Percentiles rank a stretch among this genome's conserved stretches.
phyloP scores from a whole-genome alignment of 2,797 vertebrate genomes.

The Pantherophis alleghaniensis region DNA sequence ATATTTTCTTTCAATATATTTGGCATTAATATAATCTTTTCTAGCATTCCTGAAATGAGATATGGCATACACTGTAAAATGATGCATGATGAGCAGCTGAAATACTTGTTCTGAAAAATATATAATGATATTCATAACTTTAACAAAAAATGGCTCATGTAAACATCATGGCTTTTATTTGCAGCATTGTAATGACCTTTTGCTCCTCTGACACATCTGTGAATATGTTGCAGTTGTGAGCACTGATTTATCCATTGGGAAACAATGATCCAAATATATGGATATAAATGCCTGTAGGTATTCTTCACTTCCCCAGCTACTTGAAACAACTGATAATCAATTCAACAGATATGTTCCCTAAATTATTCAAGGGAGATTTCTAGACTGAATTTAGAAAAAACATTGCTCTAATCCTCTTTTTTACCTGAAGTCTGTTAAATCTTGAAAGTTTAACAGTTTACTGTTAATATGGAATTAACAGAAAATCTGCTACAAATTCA shows the following conservation, averaged over 20 bases:
- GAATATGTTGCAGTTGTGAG: neutral
- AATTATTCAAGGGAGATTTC: neutral
- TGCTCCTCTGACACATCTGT: conserved; percentile 25
- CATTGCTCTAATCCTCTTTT: neutral
- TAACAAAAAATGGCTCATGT: neutral
- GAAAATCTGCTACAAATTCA: conserved; percentile 16
- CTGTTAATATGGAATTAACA: conserved; percentile 8
- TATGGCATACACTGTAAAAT: neutral
- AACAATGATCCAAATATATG: neutral
- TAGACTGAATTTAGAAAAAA: neutral
- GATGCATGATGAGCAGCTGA: conserved; percentile 1
- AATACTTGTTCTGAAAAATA: neutral
- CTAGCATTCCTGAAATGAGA: conserved; percentile 86
- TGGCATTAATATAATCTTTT: conserved; percentile 97
- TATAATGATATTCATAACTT: neutral
- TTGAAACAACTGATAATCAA: conserved; percentile 15
- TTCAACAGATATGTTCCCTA: neutral
- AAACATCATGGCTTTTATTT: neutral
- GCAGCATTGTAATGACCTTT: conserved; percentile 20
- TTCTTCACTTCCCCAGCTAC: neutral
- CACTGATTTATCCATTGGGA: neutral
- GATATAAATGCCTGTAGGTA: neutral
- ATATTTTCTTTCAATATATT: conserved; percentile 93
- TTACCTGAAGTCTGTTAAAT: neutral
- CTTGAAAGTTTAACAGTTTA: neutral